Evolutionary conservation across 1,140 invertebrate genomes (phyloP).

Genomic region (Pseudomyrmex pallidus): DNA sequence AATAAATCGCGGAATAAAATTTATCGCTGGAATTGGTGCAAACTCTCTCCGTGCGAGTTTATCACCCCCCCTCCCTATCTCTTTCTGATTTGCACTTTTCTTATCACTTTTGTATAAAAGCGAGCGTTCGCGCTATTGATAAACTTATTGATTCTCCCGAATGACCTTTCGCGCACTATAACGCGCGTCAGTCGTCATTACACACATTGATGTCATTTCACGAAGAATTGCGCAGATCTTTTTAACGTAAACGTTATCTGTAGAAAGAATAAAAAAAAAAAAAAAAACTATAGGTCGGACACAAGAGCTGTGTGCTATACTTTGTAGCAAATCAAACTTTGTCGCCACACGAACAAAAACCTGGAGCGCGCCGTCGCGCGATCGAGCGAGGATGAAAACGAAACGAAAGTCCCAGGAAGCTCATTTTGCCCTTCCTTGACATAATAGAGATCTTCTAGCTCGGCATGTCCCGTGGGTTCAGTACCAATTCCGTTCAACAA

Average conservation of each 20-base stretch:
- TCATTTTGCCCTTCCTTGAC: constrained; percentile 73
- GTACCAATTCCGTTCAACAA: constrained; percentile 77
- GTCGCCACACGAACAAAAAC: neutral
- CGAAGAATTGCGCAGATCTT: neutral
- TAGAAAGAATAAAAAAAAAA: too few species aligned
- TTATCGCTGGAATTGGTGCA: too few species aligned
- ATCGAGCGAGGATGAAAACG: constrained; percentile 63
- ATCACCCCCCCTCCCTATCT: too few species aligned
- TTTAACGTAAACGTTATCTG: neutral
- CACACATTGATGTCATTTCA: neutral
- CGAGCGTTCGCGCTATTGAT: neutral
- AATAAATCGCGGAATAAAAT: too few species aligned
- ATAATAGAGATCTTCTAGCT: constrained; percentile 77
- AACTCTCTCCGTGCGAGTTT: too few species aligned
- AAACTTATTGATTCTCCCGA: constrained; percentile 14
- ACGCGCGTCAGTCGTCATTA: neutral
- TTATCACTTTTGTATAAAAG: neutral
- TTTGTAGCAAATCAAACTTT: constrained; percentile 20
- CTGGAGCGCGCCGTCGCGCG: constrained; percentile 43
- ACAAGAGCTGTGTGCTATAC: too few species aligned
- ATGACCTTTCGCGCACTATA: neutral
- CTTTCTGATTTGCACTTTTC: neutral
- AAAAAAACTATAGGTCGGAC: too few species aligned
- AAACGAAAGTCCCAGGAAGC: constrained; percentile 74
- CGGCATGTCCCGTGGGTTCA: constrained; percentile 71